A percentile compares a stretch with the other conserved stretches of the same genome.
Evolutionary conservation across 2,113 vertebrate species (phyloP).

Genomic region (Callipepla squamata): DNA sequence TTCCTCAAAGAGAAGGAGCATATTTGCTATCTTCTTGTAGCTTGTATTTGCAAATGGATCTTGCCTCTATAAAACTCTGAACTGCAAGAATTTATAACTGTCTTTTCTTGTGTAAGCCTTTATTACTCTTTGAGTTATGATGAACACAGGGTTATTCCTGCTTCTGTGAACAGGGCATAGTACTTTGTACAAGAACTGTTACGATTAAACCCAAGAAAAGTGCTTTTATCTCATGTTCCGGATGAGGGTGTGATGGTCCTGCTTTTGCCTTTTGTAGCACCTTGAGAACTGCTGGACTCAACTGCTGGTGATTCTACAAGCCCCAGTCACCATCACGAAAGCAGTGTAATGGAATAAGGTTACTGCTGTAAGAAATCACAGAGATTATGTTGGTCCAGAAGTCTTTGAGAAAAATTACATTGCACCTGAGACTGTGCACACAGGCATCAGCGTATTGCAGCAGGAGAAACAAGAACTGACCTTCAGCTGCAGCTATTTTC

Average conservation of each 20-base stretch:
- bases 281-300: neutral
- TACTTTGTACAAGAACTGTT: neutral
- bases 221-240: neutral
- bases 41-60: constrained; percentile 15
- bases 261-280: neutral
- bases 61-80: neutral
- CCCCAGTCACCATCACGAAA: neutral
- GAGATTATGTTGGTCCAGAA: constrained; percentile 36
- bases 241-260: neutral
- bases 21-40: constrained; percentile 32
- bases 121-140: constrained; percentile 9
- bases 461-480: constrained; percentile 23
- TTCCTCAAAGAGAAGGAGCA: neutral
- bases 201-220: neutral
- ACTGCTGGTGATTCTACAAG: neutral
- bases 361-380: constrained; percentile 30
- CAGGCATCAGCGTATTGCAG: constrained; percentile 18
- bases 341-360: constrained; percentile 32
- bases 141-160: neutral
- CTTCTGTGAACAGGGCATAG: neutral
- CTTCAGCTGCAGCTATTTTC: constrained; percentile 48
- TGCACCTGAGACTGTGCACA: constrained; percentile 36
- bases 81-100: neutral
- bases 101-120: neutral
- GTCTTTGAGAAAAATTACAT: constrained; percentile 65